A percentile compares a stretch with the other conserved stretches of the same genome.
Conservation (phyloP, 2,888 invertebrate species). For the Physocephala rufipes region DNA sequence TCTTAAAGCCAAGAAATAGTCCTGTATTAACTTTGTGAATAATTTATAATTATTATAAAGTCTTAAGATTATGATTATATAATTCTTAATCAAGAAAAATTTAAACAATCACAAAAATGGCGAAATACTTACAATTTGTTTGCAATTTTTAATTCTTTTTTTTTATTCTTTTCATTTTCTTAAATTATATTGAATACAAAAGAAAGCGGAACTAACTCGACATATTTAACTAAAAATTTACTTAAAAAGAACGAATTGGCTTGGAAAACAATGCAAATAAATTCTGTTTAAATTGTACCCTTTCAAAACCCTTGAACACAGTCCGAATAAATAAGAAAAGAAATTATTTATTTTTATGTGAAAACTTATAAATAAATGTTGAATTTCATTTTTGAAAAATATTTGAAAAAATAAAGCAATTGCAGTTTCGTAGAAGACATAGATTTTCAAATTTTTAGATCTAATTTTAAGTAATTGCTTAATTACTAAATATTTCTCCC, state of each 20-base stretch:
- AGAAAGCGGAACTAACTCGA: slow-evolving; percentile 2
- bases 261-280: background rate
- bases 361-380: slow-evolving; percentile 23
- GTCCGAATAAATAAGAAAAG: background rate
- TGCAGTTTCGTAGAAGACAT: slow-evolving; percentile 59
- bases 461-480: slow-evolving; percentile 7
- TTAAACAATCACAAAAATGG: slow-evolving; percentile 61
- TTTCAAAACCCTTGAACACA: background rate
- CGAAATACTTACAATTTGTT: slow-evolving; percentile 41
- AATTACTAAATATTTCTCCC: background rate
- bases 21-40: slow-evolving; percentile 10
- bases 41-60: slow-evolving; percentile 34
- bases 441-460: slow-evolving; percentile 32
- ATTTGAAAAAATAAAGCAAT: slow-evolving; percentile 44
- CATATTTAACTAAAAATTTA: slow-evolving; percentile 25
- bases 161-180: no score
- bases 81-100: slow-evolving; percentile 44
- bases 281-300: no score
- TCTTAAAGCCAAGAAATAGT: no score
- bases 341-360: background rate
- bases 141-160: background rate
- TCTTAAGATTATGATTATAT: slow-evolving; percentile 45
- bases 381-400: slow-evolving; percentile 30
- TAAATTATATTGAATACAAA: slow-evolving; percentile 41
- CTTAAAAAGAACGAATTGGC: background rate